Evolutionary conservation across 2,888 invertebrate genomes (phyloP).

Genomic region (Spicauda simplicius): DNA sequence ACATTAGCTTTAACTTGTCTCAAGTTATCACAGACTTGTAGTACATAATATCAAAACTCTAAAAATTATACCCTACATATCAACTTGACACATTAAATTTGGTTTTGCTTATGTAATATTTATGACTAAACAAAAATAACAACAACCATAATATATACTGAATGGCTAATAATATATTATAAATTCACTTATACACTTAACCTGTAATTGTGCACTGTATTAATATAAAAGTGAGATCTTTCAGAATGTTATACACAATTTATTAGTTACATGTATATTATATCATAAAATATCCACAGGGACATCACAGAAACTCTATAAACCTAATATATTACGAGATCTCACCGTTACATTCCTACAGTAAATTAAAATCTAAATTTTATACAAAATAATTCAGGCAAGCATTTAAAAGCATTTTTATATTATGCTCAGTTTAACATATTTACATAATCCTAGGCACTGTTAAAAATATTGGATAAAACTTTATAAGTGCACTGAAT

Average conservation of each 20-base stretch:
- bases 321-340: slow-evolving; percentile 57
- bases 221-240: slow-evolving; percentile 76
- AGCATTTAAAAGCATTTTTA: slow-evolving; percentile 54
- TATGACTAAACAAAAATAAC: slow-evolving; percentile 51
- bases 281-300: slow-evolving; percentile 63
- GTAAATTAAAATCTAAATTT: slow-evolving; percentile 43
- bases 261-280: slow-evolving; percentile 50
- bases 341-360: slow-evolving; percentile 72
- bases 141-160: slow-evolving; percentile 53
- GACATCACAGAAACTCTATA: slow-evolving; percentile 64
- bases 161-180: slow-evolving; percentile 52
- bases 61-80: slow-evolving; percentile 36
- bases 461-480: not conserved
- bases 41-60: not conserved
- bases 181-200: slow-evolving; percentile 31
- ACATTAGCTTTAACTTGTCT: too few species aligned
- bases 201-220: slow-evolving; percentile 54
- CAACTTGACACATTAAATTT: slow-evolving; percentile 55
- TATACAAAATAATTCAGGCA: slow-evolving; percentile 49
- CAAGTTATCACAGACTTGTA: too few species aligned
- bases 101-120: slow-evolving; percentile 49
- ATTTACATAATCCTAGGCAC: slow-evolving; percentile 19
- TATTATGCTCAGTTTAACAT: slow-evolving; percentile 44
- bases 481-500: not conserved
- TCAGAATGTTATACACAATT: slow-evolving; percentile 48